Conservation (phyloP, 2,797 vertebrate species). For the Caiman crocodilus region DNA sequence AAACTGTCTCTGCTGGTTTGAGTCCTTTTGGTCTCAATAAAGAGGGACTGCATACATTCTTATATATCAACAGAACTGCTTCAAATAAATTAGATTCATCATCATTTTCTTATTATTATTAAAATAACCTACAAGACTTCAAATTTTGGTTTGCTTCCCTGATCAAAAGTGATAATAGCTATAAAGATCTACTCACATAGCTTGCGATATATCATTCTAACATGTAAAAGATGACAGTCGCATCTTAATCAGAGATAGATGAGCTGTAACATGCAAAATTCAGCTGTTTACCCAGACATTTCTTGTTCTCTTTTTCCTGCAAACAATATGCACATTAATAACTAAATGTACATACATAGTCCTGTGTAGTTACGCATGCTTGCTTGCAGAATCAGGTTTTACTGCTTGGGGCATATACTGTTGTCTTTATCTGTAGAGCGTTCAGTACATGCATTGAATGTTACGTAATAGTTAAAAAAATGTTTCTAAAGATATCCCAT, state of each 20-base stretch:
- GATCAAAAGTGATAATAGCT: neutral
- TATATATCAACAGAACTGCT: neutral
- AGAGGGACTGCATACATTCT: neutral
- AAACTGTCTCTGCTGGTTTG: neutral
- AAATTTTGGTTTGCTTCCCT: neutral
- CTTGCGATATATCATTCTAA: neutral
- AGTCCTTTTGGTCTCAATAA: neutral
- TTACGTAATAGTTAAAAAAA: too few species aligned
- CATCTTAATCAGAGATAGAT: neutral
- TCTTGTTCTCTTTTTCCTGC: neutral
- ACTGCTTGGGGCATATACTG: too few species aligned
- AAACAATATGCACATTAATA: neutral
- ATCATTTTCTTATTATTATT: too few species aligned
- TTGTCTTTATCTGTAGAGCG: too few species aligned
- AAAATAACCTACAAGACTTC: too few species aligned
- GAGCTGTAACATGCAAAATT: neutral
- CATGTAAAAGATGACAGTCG: neutral
- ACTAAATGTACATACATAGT: neutral
- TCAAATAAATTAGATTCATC: too few species aligned
- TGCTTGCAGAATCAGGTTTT: neutral
- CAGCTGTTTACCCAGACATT: neutral
- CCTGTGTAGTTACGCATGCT: neutral
- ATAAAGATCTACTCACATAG: neutral
- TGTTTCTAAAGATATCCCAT: too few species aligned
- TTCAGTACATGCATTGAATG: too few species aligned